Base-by-base conservation (phyloP, 2,797 vertebrate species). In the Enteromius argenteus region DNA sequence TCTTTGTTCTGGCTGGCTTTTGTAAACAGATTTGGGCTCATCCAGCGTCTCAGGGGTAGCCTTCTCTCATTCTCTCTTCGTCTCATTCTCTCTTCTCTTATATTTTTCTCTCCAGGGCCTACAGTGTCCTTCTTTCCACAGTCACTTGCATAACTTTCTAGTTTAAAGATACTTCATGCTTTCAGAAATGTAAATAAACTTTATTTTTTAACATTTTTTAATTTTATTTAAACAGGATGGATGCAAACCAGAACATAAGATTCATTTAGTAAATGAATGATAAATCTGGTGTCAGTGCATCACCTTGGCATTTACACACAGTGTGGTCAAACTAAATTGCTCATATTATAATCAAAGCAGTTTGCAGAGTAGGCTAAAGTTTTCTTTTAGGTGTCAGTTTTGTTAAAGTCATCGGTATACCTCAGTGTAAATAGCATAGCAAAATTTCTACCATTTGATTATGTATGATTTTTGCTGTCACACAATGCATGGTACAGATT, bases 81-180 rank as follows among this genome's bases (percentile, higher is more conserved):
- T 62, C 82, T 62, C 66, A 49, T 30, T 74, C 46, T 68, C 37
- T 80, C 58, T 79, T 80, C 17, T 80, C 85, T 69, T 49, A 7
- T 68, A 39, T 83, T 46, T 79, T 67, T 79, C 30, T 79, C 76
- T 84, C 76, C 71, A 58, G 44, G 56, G 37, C 71, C 71, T 39
- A 14, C 60, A 15, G 69, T 85, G 86, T 56, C 84, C 86, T 85
- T 69, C 39, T 87, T 87, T 85, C 53, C 80, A 62, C 66, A 53
- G 46, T 66, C 76, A 53, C 64, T 76, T 53, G 42, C 74, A 75
- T 76, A 51, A 32, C 37, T 30, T 64, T 78, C 1, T 14, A 44
- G 56, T 60, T 46, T 60, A 62, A 30, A 30, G 35, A 44, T 2
- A 19, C 9, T 7, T 35, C 0, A 35, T 66, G 77, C 21, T 79